Conservation (phyloP, 2,113 vertebrate genomes). For the Phainopepla nitens region DNA sequence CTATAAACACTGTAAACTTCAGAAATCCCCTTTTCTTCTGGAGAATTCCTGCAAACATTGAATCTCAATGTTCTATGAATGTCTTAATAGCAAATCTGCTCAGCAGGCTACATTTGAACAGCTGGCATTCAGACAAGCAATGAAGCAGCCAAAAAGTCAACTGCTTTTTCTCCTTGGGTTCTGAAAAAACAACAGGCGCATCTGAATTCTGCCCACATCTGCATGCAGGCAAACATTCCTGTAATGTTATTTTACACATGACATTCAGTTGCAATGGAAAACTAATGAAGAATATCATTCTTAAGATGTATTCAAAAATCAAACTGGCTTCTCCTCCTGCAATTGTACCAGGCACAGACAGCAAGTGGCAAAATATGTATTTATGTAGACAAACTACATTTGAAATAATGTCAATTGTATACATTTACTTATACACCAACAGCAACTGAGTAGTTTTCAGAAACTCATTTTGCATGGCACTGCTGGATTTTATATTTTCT, state of each 20-base stretch:
- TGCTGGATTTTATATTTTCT: not conserved
- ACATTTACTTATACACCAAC: not conserved
- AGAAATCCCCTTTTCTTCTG: not conserved
- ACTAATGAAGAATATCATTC: not conserved
- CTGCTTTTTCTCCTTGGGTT: not conserved
- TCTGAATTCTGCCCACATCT: not conserved
- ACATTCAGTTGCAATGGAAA: not conserved
- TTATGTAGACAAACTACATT: not conserved
- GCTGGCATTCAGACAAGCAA: not conserved
- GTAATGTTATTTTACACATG: not conserved
- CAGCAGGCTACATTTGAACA: not conserved
- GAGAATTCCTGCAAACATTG: not conserved
- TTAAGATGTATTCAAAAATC: not conserved
- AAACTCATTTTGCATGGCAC: not conserved
- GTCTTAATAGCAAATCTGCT: not conserved
- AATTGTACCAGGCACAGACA: fast-evolving
- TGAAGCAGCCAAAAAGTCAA: not conserved
- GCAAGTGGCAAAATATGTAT: not conserved
- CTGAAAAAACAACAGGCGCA: not conserved
- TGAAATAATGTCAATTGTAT: not conserved
- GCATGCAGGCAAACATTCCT: not conserved
- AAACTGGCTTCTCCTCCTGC: not conserved
- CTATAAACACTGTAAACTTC: not conserved
- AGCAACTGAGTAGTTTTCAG: not conserved
- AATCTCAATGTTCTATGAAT: not conserved